Base-by-base conservation (phyloP, 2,797 vertebrate genomes). In the Lates japonicus region DNA sequence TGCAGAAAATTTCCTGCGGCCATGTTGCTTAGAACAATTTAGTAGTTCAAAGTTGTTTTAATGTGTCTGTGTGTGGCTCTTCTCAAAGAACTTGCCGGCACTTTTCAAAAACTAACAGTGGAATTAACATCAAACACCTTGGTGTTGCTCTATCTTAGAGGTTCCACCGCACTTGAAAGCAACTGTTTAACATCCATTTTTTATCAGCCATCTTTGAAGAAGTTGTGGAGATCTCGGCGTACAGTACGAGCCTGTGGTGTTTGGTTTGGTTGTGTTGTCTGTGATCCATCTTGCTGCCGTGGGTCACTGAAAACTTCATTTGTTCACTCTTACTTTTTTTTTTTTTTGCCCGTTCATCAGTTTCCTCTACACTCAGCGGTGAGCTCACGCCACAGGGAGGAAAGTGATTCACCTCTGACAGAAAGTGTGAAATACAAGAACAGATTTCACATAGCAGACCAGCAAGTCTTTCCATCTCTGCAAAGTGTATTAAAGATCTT, bases 11-110 rank as follows among this genome's bases (percentile, higher is more conserved):
- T 85, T 88, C 84, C 90, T n/a, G 82, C 71, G 76, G 89, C 81
- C 88, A 81, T 69, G 66, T 85, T 67, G 84, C 81, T 91, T 37
- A 48, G 65, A 87, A 90, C 87, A 87, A 82, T 89, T 88, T 89
- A 87, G 59, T 69, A 59, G 84, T 91, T 92, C 86, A 93, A 88
- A 91, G 90, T 84, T 55, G 81, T 86, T 84, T 88, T 68, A 88
- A 88, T 78, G 84, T 42, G 58, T 63, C 66, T 80, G 66, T 63
- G 85, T 89, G 81, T 72, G 82, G 76, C 68, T 79, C 61, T 48
- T 39, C 68, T 85, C 66, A 70, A 60, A 80, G 39, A 85, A 76
- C 54, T 85, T 66, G 63, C 71, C 46, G 55, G 65, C 75, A 70
- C 75, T 85, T 89, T 86, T 88, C 80, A 91, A 86, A 90, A 78